A percentile compares a stretch with the other conserved stretches of the same genome.
These are phyloP conservation scores for Phengaris alcon DNA, from an alignment of 2,888 invertebrate species.

Conservation along the genomic window DNA sequence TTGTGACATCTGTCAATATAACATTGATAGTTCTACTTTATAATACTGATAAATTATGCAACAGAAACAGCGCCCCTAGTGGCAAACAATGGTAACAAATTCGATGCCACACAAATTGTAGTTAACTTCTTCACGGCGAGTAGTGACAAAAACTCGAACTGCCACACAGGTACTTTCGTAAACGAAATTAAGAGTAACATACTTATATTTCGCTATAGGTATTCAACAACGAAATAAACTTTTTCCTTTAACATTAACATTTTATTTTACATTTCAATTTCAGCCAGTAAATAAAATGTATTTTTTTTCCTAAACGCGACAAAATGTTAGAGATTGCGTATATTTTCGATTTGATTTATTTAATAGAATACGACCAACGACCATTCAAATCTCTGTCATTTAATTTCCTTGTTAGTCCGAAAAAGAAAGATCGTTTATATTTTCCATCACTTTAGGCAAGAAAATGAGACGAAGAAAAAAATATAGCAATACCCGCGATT, in stretches of 20 bases:
- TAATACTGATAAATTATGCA: too few relatives aligned
- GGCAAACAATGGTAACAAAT: too few relatives aligned
- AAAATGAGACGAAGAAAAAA: not conserved
- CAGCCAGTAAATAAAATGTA: too few relatives aligned
- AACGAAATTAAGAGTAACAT: too few relatives aligned
- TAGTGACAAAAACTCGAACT: too few relatives aligned
- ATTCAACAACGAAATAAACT: not conserved
- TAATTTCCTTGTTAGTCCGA: conserved; percentile 1
- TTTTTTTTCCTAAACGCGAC: not conserved
- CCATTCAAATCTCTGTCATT: not conserved
- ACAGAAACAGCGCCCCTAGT: too few relatives aligned
- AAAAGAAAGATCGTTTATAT: not conserved
- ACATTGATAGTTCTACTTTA: too few relatives aligned
- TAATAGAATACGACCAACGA: conserved; percentile 8
- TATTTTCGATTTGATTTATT: conserved; percentile 14
- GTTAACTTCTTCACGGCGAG: too few relatives aligned
- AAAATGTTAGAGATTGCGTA: not conserved
- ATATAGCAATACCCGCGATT: not conserved
- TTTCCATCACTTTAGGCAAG: not conserved
- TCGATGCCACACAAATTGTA: too few relatives aligned
- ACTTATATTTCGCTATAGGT: too few relatives aligned
- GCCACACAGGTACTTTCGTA: too few relatives aligned
- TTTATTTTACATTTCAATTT: not conserved
- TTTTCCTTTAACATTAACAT: not conserved
- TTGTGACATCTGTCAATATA: too few relatives aligned